Evolutionary conservation across 1,140 invertebrate genomes (phyloP).

Genomic region (Drosophila ohnishii): DNA sequence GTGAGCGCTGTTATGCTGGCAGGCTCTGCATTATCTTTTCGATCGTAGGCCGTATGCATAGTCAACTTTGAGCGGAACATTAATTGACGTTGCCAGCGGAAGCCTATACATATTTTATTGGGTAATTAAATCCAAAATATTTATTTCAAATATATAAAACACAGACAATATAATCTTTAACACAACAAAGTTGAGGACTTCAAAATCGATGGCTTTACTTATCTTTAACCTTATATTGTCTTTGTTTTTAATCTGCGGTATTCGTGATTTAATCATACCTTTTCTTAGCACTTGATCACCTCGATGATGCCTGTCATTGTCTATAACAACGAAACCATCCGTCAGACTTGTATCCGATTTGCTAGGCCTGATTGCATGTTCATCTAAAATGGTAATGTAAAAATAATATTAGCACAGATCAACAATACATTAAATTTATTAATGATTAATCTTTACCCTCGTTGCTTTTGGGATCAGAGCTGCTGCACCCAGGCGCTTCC

Average conservation of each 20-base stretch:
- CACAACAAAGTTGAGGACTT: too few species aligned
- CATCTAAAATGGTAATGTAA: conserved; percentile 67
- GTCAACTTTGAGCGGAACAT: conserved; percentile 98
- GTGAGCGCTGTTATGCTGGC: conserved; percentile 97
- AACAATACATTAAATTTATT: too few species aligned
- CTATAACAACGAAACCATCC: conserved; percentile 94
- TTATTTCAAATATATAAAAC: background rate
- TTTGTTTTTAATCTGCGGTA: background rate
- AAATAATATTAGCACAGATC: background rate
- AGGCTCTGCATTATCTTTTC: conserved; percentile 98
- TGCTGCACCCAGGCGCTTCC: conserved; percentile 43
- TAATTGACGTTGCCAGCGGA: conserved; percentile 95
- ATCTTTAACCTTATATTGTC: background rate
- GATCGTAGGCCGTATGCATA: conserved; percentile 99
- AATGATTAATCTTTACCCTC: conserved; percentile 51
- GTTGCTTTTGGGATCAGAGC: conserved; percentile 46
- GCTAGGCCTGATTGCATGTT: conserved; percentile 87
- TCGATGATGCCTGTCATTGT: conserved; percentile 71
- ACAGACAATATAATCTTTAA: background rate
- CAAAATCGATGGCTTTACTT: too few species aligned
- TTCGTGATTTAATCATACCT: conserved; percentile 75
- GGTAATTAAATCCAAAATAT: background rate
- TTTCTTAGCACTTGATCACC: conserved; percentile 86
- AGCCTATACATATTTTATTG: conserved; percentile 84
- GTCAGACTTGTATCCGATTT: conserved; percentile 96